Conservation (phyloP, 2,888 invertebrate genomes). For the Drosophila putrida region DNA sequence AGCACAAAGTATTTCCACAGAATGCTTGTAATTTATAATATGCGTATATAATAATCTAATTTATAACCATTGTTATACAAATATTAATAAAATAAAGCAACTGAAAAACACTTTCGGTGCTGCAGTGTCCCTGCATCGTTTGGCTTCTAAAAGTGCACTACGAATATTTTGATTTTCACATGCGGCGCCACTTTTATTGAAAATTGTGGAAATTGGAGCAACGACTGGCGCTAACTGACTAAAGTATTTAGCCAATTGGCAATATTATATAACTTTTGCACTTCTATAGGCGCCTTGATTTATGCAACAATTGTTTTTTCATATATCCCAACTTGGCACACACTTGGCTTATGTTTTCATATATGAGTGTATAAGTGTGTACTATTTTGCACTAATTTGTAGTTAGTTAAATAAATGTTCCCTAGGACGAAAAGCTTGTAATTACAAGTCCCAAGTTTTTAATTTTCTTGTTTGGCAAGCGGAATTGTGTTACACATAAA, state of each 20-base stretch:
- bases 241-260: conserved; percentile 75
- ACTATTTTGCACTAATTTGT: conserved; percentile 67
- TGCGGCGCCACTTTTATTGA: conserved; percentile 67
- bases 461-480: conserved; percentile 76
- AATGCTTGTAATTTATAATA: conserved; percentile 42
- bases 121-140: conserved; percentile 6
- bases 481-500: conserved; percentile 69
- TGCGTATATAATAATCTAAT: conserved; percentile 54
- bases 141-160: conserved; percentile 35
- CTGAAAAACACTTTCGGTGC: not conserved
- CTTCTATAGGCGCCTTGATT: conserved; percentile 57
- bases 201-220: conserved; percentile 50
- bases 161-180: conserved; percentile 53
- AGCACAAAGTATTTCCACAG: conserved; percentile 43
- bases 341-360: conserved; percentile 9
- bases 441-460: conserved; percentile 68
- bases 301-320: conserved; percentile 59
- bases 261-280: conserved; percentile 61
- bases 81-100: conserved; percentile 47
- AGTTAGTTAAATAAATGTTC: conserved; percentile 74
- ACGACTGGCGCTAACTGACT: conserved; percentile 34
- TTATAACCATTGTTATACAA: conserved; percentile 78
- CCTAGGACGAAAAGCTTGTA: conserved; percentile 63
- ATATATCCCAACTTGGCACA: conserved; percentile 45
- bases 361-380: conserved; percentile 41